Conservation (phyloP, 2,113 vertebrate genomes). For the Gallinago undulata region DNA sequence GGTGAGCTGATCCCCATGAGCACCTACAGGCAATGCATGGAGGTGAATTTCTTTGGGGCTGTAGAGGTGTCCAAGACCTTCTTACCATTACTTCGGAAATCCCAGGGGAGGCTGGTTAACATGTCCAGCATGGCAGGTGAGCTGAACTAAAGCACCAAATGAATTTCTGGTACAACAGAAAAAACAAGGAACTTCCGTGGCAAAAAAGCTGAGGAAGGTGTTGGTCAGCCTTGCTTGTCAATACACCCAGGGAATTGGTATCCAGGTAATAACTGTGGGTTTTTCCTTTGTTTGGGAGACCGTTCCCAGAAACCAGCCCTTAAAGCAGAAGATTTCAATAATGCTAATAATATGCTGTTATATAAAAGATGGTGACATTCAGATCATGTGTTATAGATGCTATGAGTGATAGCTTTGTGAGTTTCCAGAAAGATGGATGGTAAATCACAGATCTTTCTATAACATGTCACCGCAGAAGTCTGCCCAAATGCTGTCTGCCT, state of each 20-base stretch:
- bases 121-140: slow-evolving; percentile 86
- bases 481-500: not conserved
- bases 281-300: not conserved
- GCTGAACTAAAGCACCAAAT: not conserved
- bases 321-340: not conserved
- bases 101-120: slow-evolving; percentile 83
- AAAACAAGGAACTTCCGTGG: not conserved
- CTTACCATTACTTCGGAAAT: slow-evolving; percentile 80
- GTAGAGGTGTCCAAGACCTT: slow-evolving; percentile 83
- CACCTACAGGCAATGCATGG: slow-evolving; percentile 75
- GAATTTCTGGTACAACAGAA: not conserved
- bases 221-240: not conserved
- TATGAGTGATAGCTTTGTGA: not conserved
- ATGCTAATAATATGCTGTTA: not conserved
- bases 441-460: not conserved
- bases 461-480: not conserved
- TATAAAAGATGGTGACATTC: not conserved
- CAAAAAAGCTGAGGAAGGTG: not conserved
- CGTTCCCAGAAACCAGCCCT: not conserved
- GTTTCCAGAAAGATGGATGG: not conserved
- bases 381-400: not conserved
- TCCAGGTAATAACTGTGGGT: not conserved
- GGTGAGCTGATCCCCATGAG: slow-evolving; percentile 80
- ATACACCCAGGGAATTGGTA: not conserved
- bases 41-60: slow-evolving; percentile 85